Base-by-base conservation (phyloP, 2,797 vertebrate genomes). In the Oreonectes daqikongensis region DNA sequence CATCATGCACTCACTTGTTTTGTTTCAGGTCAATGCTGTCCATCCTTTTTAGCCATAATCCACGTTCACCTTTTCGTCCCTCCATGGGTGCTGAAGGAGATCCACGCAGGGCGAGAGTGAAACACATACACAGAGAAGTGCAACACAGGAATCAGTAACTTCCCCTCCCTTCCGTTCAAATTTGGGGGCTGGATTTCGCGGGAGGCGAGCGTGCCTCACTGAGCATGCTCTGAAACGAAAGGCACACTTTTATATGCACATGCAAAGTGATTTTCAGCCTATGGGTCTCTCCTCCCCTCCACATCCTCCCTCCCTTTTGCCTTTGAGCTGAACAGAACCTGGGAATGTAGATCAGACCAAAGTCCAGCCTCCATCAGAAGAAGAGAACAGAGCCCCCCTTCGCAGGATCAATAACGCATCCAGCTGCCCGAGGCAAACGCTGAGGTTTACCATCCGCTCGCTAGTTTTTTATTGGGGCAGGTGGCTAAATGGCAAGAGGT, bases 291-390 rank as follows among this genome's bases (percentile, higher is more conserved):
- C 86, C 82, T 79, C 79, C 72, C 78, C 30, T 79, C 52, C 68
- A 77, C 79, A 83, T 79, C 53, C 77, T 65, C 55, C 70, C 70
- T 89, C 89, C 75, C 85, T 90, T 90, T 90, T 88, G 88, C 75
- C 85, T 89, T 90, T 90, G 88, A 89, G 87, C 91, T 90, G 87
- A 93, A 90, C 90, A 86, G 90, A 90, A 93, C 94, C 81, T 80
- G 84, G 80, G 76, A 90, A 93, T 91, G 90, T 85, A 84, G 90
- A 91, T 87, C 76, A 75, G 92, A 90, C 90, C 90, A 90, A 94
- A 94, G 92, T 94, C 91, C 92, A 90, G 90, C 90, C 89, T 90
- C 84, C 87, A 87, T 69, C 85, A 79, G 26, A 81, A 84, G 83
- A 81, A 53, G 83, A 88, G 79, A 81, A 92, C 85, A 86, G 86